These are phyloP conservation scores for Erebia epiphron DNA, from an alignment of 2,888 invertebrate species.

Conservation along the genomic window DNA sequence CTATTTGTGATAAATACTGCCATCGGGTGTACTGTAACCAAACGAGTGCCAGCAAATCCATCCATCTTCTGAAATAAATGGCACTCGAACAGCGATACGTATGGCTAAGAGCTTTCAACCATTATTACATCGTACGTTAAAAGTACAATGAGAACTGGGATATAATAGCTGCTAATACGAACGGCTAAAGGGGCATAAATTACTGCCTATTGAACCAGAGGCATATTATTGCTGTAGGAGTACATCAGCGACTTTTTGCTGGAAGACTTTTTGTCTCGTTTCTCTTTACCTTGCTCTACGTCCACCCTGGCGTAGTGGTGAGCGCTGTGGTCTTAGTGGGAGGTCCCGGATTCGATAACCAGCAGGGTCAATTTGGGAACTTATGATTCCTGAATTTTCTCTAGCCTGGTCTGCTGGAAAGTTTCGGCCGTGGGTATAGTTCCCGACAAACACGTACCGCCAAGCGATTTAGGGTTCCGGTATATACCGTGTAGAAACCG, in stretches of 20 bases:
- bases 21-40: neutral
- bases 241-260: neutral
- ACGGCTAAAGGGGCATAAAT: conserved; percentile 35
- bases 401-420: too few species aligned
- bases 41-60: conserved; percentile 6
- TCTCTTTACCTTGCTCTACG: neutral
- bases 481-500: too few species aligned
- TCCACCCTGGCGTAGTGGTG: too few species aligned
- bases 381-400: too few species aligned
- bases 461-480: too few species aligned
- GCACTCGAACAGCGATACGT: conserved; percentile 15
- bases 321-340: too few species aligned
- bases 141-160: conserved; percentile 25
- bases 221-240: conserved; percentile 32
- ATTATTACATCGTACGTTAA: conserved; percentile 21
- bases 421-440: too few species aligned
- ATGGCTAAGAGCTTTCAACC: conserved; percentile 24
- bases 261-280: neutral
- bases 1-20: neutral
- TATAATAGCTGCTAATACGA: conserved; percentile 35
- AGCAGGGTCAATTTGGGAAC: too few species aligned
- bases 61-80: conserved; percentile 21
- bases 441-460: too few species aligned
- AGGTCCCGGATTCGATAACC: too few species aligned
- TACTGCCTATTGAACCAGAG: conserved; percentile 37